These are phyloP conservation scores for Apocrypta bakeri DNA, from an alignment of 1,140 invertebrate species.

Conservation along the genomic window DNA sequence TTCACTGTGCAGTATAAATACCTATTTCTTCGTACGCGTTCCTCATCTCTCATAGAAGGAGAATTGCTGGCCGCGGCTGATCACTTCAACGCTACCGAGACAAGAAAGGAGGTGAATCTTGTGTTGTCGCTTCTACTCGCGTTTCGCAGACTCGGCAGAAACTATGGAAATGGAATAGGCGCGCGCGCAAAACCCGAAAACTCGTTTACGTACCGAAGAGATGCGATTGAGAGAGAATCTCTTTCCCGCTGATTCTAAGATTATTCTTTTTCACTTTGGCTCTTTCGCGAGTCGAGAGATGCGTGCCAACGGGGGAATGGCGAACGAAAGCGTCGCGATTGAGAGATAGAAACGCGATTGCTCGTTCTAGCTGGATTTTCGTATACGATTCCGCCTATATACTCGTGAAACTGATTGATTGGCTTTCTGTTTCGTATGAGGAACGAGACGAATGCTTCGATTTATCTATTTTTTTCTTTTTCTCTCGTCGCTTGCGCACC, in stretches of 20 bases:
- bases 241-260: slow-evolving; percentile 44
- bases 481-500: too few species aligned
- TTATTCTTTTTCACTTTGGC: slow-evolving; percentile 38
- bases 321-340: neutral
- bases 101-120: neutral
- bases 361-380: slow-evolving; percentile 11
- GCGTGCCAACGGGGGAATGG: neutral
- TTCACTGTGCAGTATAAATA: too few species aligned
- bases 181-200: neutral
- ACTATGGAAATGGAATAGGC: slow-evolving; percentile 45
- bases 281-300: slow-evolving; percentile 7
- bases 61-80: slow-evolving; percentile 27
- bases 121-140: neutral
- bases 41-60: neutral
- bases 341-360: slow-evolving; percentile 2
- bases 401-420: slow-evolving; percentile 27
- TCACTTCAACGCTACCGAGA: slow-evolving; percentile 22
- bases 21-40: neutral
- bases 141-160: slow-evolving; percentile 40
- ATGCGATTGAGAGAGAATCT: neutral
- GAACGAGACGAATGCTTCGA: neutral
- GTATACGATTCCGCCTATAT: neutral
- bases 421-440: neutral
- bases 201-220: neutral
- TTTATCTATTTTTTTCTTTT: too few species aligned